Evolutionary conservation across 2,888 invertebrate genomes (phyloP).

Genomic region (Anthophora plumipes): DNA sequence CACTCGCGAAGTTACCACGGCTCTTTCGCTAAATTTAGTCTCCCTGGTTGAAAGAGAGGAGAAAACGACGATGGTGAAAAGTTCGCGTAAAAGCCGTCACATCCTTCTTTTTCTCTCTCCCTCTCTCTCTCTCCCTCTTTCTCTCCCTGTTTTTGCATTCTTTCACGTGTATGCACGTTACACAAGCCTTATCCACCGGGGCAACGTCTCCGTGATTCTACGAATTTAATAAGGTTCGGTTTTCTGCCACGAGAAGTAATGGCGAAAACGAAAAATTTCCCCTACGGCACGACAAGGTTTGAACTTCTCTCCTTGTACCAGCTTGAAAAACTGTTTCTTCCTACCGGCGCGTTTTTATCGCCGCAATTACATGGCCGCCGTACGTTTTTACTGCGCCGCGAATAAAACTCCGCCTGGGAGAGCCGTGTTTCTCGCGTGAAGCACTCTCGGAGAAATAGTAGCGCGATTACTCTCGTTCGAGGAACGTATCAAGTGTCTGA

Average conservation of each 20-base stretch:
- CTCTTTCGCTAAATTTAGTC: slow-evolving; percentile 76
- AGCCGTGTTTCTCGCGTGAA: neutral
- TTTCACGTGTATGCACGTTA: slow-evolving; percentile 41
- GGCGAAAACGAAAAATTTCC: slow-evolving; percentile 30
- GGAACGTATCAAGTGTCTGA: no score
- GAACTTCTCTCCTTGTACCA: no score
- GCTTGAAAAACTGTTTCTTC: slow-evolving; percentile 19
- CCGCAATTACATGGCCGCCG: slow-evolving; percentile 16
- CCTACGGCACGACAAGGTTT: neutral
- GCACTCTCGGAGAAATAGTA: slow-evolving; percentile 5
- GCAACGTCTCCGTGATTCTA: no score
- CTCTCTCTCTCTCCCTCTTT: no score
- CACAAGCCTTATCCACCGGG: no score
- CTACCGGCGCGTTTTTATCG: slow-evolving; percentile 25
- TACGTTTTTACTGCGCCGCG: slow-evolving; percentile 8
- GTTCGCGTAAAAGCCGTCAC: slow-evolving; percentile 59
- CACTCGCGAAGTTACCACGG: slow-evolving; percentile 62
- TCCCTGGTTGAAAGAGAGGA: slow-evolving; percentile 50
- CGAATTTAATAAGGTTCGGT: slow-evolving; percentile 52
- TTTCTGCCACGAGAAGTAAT: slow-evolving; percentile 6
- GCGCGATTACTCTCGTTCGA: neutral
- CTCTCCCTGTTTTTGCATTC: slow-evolving; percentile 43
- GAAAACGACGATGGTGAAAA: slow-evolving; percentile 56
- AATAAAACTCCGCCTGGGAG: neutral
- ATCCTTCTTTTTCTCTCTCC: neutral